A percentile compares a stretch with the other conserved stretches of the same genome.
These are phyloP conservation scores for Eleutherodactylus coqui DNA, from an alignment of 2,797 vertebrate species.

Conservation along the genomic window DNA sequence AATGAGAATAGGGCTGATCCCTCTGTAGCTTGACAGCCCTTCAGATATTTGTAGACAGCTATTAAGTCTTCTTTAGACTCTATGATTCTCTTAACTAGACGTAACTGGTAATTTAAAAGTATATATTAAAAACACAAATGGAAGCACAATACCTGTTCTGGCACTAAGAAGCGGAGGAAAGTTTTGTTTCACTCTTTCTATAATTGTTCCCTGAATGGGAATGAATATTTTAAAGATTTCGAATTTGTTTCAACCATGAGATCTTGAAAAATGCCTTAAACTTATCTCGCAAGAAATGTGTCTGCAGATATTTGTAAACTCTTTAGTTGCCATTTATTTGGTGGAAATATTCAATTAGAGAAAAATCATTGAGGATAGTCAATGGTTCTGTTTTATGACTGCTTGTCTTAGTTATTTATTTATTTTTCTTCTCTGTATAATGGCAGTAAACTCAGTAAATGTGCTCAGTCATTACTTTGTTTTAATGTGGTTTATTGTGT, in stretches of 20 bases:
- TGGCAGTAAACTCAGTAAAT: slow-evolving; percentile 26
- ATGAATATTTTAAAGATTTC: neutral
- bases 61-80: no score
- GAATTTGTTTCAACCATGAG: neutral
- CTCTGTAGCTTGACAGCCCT: no score
- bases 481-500: slow-evolving; percentile 41
- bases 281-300: neutral
- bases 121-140: neutral
- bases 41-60: no score
- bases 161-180: neutral
- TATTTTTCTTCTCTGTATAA: slow-evolving; percentile 32
- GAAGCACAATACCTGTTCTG: neutral
- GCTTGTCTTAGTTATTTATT: slow-evolving; percentile 27
- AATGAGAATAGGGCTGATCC: no score
- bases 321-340: slow-evolving; percentile 14
- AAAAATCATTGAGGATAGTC: slow-evolving; percentile 36
- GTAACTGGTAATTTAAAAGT: neutral
- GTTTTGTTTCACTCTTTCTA: neutral
- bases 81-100: no score
- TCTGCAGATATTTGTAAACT: slow-evolving; percentile 15
- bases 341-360: slow-evolving; percentile 47
- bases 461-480: slow-evolving; percentile 17
- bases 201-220: neutral
- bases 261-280: neutral
- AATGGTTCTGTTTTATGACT: slow-evolving; percentile 31